Base-by-base conservation (phyloP, 2,797 vertebrate species). In the Tangara arthus region DNA sequence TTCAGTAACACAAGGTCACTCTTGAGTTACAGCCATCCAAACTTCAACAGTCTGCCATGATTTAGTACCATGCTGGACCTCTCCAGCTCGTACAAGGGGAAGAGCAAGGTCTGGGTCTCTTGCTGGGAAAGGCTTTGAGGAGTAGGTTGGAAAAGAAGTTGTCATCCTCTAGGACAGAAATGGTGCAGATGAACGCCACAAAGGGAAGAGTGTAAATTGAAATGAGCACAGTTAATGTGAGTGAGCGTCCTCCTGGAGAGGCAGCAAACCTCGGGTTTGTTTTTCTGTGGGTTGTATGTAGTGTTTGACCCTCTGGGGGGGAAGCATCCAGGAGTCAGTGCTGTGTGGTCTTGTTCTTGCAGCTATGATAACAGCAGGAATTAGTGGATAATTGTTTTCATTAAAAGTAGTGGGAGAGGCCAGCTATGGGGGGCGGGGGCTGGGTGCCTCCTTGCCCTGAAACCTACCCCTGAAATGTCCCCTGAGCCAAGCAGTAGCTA, bases 401-500 rank as follows among this genome's bases (percentile, higher is more conserved):
- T 73, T 46, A 37, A 37, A 84, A 89, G 5, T 2, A 66, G 41
- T 19, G 37, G 39, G 63, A 72, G 81, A 82, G 72, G 37, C 27
- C 63, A 60, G 55, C 44, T 1, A 0, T 13, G 19, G 35, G 11
- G 55, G 32, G 23, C 61, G 72, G 39, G 34, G 22, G 12, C 41
- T 12, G 3, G 46, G 8, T 55, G 28, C 52, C 32, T 76, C 34
- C 34, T 76, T 83, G 37, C 28, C 49, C 53, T 53, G 30, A 91
- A 95, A 89, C 89, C 70, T 66, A 41, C 47, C 69, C 68, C 50
- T 82, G 52, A 65, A 78, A 90, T 22, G 2, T 55, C 66, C 20
- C 21, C 7, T 56, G 66, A 95, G 82, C 59, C 73, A 68, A 83
- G 28, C 49, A 66, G 82, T 76, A 56, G 81, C 64, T 87, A 94